phyloP scores from a whole-genome alignment of 1,140 invertebrate species.

The Papilio polytes region DNA sequence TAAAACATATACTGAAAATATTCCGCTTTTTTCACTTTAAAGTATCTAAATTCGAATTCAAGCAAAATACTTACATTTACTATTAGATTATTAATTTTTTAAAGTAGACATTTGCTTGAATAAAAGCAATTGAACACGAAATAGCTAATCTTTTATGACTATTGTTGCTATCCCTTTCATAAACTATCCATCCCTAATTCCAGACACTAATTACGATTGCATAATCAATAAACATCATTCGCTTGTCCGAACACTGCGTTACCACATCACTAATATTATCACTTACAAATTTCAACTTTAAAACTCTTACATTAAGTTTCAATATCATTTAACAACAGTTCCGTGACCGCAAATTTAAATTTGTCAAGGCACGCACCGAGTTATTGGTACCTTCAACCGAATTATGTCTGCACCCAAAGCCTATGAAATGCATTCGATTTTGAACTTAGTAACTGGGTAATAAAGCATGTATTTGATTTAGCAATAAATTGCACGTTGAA shows the following conservation, averaged over 20 bases:
- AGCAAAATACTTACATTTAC: no score
- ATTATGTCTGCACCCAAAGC: constrained; percentile 26
- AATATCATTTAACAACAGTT: not conserved
- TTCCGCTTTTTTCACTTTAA: no score
- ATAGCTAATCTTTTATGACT: not conserved
- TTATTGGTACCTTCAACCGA: constrained; percentile 24
- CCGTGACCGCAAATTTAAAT: constrained; percentile 10
- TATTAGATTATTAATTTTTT: no score
- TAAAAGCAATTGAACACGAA: not conserved
- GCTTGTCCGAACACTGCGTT: not conserved
- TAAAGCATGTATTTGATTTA: constrained; percentile 8
- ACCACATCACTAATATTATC: not conserved
- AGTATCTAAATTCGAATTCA: no score
- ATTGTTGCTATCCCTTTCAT: not conserved
- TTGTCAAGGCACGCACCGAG: constrained; percentile 23
- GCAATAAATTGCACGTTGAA: constrained; percentile 24
- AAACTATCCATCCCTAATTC: not conserved
- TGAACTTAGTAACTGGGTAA: not conserved
- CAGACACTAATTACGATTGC: constrained; percentile 36
- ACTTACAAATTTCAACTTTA: not conserved
- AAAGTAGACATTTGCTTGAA: no score
- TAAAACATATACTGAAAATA: no score
- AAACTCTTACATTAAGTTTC: not conserved
- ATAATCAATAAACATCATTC: constrained; percentile 40
- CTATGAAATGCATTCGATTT: not conserved